Evolutionary conservation across 1,140 invertebrate genomes (phyloP).

Genomic region (Magallana angulata): DNA sequence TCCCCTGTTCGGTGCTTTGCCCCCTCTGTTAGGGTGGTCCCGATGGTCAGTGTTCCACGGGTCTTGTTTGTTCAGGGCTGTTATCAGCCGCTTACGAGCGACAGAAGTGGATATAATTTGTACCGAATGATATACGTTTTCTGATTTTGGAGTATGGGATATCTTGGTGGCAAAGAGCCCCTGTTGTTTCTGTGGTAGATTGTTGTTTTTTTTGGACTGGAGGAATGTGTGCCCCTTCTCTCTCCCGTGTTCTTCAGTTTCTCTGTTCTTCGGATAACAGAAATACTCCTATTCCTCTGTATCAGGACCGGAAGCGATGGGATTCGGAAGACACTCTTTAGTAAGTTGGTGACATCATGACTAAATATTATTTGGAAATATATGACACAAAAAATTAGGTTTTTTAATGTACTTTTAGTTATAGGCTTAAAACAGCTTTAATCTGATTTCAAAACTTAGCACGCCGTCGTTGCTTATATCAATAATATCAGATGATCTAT

Average conservation of each 20-base stretch:
- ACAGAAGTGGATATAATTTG: slow-evolving; percentile 31
- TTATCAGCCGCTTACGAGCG: slow-evolving; percentile 1
- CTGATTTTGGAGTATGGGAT: slow-evolving; percentile 15
- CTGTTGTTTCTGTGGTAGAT: not conserved
- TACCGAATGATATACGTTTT: not conserved
- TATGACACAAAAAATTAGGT: no score
- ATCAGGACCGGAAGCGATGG: slow-evolving; percentile 19
- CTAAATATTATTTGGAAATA: no score
- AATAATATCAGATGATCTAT: no score
- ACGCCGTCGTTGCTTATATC: no score
- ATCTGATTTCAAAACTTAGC: no score
- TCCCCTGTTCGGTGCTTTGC: slow-evolving; percentile 1
- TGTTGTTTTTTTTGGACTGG: not conserved
- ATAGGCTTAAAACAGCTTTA: no score
- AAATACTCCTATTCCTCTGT: slow-evolving; percentile 1
- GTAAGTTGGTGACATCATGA: not conserved
- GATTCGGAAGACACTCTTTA: slow-evolving; percentile 21
- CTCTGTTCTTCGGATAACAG: slow-evolving; percentile 15
- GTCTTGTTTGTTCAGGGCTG: not conserved
- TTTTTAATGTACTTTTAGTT: no score
- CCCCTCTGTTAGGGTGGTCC: not conserved
- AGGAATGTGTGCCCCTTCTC: slow-evolving; percentile 8
- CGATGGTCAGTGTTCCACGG: slow-evolving; percentile 1
- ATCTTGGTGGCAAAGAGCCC: not conserved
- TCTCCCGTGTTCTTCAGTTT: slow-evolving; percentile 6